phyloP scores from a whole-genome alignment of 2,113 vertebrate species.

The Tachycineta bicolor region DNA sequence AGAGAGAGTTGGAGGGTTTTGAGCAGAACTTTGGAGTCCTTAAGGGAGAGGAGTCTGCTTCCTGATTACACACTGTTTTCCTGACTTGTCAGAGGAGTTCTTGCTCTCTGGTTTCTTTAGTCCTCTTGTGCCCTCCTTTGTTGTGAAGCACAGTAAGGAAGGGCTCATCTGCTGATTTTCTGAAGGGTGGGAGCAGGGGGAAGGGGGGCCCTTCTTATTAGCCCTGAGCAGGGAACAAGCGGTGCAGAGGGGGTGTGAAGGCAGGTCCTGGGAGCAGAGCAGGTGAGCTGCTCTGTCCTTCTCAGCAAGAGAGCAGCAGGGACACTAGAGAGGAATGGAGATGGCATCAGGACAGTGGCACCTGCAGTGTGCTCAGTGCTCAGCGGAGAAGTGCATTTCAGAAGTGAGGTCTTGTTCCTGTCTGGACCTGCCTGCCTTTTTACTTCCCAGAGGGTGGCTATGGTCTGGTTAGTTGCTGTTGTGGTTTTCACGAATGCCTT shows the following conservation, averaged over 20 bases:
- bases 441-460: neutral
- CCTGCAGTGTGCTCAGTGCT: neutral
- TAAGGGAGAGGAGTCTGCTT: neutral
- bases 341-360: rapidly evolving
- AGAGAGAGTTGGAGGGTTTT: neutral
- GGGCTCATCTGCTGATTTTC: neutral
- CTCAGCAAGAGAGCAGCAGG: neutral
- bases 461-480: neutral
- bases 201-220: neutral
- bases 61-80: neutral
- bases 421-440: neutral
- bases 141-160: neutral
- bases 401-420: neutral
- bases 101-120: neutral
- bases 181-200: neutral
- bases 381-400: neutral
- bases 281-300: neutral
- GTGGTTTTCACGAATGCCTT: neutral
- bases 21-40: neutral
- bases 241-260: neutral
- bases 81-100: neutral
- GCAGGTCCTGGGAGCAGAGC: neutral
- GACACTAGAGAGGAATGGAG: neutral
- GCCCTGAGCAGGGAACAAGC: neutral
- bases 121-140: neutral